Percentiles rank a stretch among this genome's conserved stretches.
Evolutionary conservation across 2,888 invertebrate genomes (phyloP).

Genomic region (Margaritifera margaritifera): DNA sequence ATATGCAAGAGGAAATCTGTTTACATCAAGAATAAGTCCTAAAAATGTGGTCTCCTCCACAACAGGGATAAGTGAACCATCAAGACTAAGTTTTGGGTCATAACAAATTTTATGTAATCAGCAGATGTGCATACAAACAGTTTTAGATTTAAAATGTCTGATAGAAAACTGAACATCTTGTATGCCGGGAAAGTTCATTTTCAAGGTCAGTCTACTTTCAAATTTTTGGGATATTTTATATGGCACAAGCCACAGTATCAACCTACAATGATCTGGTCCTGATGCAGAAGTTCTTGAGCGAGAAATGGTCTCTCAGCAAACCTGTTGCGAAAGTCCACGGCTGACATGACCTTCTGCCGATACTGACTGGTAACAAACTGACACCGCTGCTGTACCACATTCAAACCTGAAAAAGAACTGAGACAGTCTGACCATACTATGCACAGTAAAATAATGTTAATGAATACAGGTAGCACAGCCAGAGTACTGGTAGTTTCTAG

Average conservation of each 20-base stretch:
- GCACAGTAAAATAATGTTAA: background rate
- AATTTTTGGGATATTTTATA: background rate
- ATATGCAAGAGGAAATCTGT: no score
- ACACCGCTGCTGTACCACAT: constrained; percentile 57
- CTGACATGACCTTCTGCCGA: constrained; percentile 57
- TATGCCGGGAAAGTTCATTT: background rate
- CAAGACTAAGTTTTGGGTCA: no score
- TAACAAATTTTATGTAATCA: no score
- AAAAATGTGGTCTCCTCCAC: no score
- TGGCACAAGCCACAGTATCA: background rate
- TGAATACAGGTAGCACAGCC: no score
- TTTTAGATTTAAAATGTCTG: no score
- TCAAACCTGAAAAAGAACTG: constrained; percentile 43
- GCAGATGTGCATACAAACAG: no score
- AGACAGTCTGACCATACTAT: constrained; percentile 15
- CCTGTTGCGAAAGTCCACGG: constrained; percentile 66
- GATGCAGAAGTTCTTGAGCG: constrained; percentile 50
- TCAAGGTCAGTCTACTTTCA: background rate
- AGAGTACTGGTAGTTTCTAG: no score
- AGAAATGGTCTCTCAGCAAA: constrained; percentile 67
- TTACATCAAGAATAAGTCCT: no score
- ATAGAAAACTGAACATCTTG: no score
- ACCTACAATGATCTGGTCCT: constrained; percentile 52
- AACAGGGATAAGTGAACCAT: no score
- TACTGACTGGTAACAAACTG: constrained; percentile 66